These are phyloP conservation scores for Pemphigus obesinymphae DNA, from an alignment of 1,140 invertebrate species.

Conservation along the genomic window DNA sequence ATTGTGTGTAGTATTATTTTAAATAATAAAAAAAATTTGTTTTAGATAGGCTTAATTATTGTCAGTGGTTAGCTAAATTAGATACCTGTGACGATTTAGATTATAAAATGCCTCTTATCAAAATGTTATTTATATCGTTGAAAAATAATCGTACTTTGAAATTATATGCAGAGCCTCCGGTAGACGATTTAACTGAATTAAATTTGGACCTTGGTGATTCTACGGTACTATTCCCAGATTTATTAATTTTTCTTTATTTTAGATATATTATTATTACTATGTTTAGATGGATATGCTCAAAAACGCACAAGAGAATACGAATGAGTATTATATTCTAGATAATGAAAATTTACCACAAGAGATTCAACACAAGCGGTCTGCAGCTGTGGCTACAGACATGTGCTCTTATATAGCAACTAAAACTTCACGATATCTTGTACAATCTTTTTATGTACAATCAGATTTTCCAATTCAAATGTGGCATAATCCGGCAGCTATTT, in stretches of 20 bases:
- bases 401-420: neutral
- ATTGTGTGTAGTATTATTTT: no score
- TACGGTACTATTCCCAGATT: neutral
- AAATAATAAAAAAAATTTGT: neutral
- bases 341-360: neutral
- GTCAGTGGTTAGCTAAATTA: neutral
- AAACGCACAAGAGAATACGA: neutral
- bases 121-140: neutral
- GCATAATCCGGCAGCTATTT: neutral
- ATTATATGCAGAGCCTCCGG: neutral
- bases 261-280: no score
- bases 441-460: neutral
- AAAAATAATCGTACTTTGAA: neutral
- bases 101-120: neutral
- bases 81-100: neutral
- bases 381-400: constrained; percentile 1
- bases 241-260: neutral
- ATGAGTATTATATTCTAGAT: neutral
- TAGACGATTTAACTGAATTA: neutral
- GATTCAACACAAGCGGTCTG: neutral
- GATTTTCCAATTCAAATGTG: neutral
- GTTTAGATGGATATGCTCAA: constrained; percentile 1
- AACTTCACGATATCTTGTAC: neutral
- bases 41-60: neutral
- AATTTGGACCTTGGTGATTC: neutral